A percentile compares a stretch with the other conserved stretches of the same genome.
These are phyloP conservation scores for Scytalopus superciliaris DNA, from an alignment of 2,113 vertebrate species.

Conservation along the genomic window DNA sequence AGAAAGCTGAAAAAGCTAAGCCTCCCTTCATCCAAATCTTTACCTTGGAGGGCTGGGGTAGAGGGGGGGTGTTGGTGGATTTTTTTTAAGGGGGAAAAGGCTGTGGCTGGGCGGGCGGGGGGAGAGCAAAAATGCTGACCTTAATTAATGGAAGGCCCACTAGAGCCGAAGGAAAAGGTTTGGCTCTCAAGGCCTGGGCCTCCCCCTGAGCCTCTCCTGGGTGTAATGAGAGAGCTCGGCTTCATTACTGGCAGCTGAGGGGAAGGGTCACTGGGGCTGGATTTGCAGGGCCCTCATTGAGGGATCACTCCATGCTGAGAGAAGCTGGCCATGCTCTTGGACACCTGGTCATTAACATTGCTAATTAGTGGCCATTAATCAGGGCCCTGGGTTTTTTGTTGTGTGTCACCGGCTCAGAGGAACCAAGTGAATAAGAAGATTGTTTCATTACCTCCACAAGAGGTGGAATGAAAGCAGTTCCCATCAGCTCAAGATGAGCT, in stretches of 20 bases:
- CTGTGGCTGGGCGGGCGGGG: background rate
- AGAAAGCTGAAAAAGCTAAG: constrained; percentile 18
- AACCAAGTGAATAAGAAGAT: constrained; percentile 87
- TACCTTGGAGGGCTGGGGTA: constrained; percentile 42
- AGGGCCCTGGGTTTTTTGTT: constrained; percentile 85
- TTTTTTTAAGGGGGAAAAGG: background rate
- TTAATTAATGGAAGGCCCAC: constrained; percentile 83
- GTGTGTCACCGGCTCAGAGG: constrained; percentile 80
- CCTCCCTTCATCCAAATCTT: constrained; percentile 38
- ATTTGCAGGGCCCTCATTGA: constrained; percentile 91
- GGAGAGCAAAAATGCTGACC: constrained; percentile 72
- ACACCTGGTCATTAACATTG: constrained; percentile 99
- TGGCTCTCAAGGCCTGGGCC: constrained; percentile 78
- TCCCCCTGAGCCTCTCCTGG: constrained; percentile 81
- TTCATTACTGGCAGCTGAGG: constrained; percentile 87
- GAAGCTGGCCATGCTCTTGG: constrained; percentile 92
- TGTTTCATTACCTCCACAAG: constrained; percentile 88
- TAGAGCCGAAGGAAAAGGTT: constrained; percentile 77
- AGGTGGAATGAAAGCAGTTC: constrained; percentile 88
- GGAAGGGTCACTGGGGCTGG: constrained; percentile 90
- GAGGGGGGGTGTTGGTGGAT: background rate
- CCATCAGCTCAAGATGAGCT: constrained; percentile 88
- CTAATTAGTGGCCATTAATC: constrained; percentile 99
- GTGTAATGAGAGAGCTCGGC: constrained; percentile 84
- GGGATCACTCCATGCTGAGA: constrained; percentile 89